Evolutionary conservation across 2,797 vertebrate genomes (phyloP).

Genomic region (Micromesistius poutassou): DNA sequence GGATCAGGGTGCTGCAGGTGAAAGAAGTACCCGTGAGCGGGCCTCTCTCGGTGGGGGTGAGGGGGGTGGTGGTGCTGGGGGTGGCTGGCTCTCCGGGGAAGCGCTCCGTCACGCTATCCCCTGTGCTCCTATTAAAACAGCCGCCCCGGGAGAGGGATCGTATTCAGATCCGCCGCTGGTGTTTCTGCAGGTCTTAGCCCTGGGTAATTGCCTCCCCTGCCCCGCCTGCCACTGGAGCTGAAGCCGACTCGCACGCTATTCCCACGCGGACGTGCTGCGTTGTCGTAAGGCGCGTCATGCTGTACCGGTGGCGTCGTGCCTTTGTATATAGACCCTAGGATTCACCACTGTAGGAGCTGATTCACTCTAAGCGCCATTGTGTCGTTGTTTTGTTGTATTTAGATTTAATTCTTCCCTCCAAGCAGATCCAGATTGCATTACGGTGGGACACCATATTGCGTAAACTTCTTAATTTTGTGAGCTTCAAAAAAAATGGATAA

Average conservation of each 20-base stretch:
- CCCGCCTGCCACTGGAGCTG: constrained; percentile 29
- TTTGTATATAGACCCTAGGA: neutral
- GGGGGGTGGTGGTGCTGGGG: constrained; percentile 1
- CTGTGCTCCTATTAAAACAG: constrained; percentile 67
- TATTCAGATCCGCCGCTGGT: constrained; percentile 44
- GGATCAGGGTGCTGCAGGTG: constrained; percentile 45
- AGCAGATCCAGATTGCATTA: neutral
- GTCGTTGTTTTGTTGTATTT: too few species aligned
- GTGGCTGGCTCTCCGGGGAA: constrained; percentile 42
- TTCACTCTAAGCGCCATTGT: neutral
- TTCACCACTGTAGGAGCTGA: neutral
- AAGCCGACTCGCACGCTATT: constrained; percentile 51
- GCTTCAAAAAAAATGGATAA: neutral
- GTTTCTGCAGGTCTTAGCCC: constrained; percentile 45
- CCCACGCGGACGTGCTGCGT: constrained; percentile 33
- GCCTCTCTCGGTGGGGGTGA: neutral
- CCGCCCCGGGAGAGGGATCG: constrained; percentile 52
- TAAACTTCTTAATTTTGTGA: neutral
- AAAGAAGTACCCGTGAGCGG: constrained; percentile 58
- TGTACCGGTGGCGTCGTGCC: neutral
- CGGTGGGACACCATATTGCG: neutral
- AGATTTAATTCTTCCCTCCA: neutral
- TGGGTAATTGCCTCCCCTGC: constrained; percentile 58
- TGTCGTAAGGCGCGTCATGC: constrained; percentile 37
- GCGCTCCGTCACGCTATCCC: constrained; percentile 69